Conservation (phyloP, 2,888 invertebrate genomes). For the Mechanitis mazaeus region DNA sequence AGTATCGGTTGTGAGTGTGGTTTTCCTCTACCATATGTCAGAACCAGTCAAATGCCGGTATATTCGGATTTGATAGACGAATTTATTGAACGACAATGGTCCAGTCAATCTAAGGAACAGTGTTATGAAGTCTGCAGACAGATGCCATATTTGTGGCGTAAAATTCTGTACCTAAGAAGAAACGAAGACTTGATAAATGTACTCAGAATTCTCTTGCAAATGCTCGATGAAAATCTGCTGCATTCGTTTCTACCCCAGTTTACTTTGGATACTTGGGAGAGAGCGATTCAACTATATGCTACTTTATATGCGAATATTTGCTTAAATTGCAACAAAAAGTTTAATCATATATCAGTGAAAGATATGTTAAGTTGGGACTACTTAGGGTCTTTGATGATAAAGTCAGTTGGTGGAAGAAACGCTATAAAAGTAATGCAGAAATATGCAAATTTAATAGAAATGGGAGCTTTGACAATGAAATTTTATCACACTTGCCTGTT, state of each 20-base stretch:
- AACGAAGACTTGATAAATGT: conserved; percentile 71
- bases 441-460: conserved; percentile 73
- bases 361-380: conserved; percentile 78
- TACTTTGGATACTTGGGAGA: conserved; percentile 77
- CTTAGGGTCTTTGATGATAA: conserved; percentile 76
- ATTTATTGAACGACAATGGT: conserved; percentile 73
- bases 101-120: conserved; percentile 55
- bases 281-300: conserved; percentile 71
- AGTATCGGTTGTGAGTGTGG: conserved; percentile 77
- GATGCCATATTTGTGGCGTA: conserved; percentile 80
- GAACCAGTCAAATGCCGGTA: conserved; percentile 58
- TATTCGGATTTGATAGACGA: conserved; percentile 76
- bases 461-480: conserved; percentile 76
- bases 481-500: conserved; percentile 78
- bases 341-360: conserved; percentile 61
- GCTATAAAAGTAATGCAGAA: conserved; percentile 76
- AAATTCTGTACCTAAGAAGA: conserved; percentile 69
- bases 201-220: conserved; percentile 77
- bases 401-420: conserved; percentile 76
- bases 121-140: conserved; percentile 74
- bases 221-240: conserved; percentile 74
- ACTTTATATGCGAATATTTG: conserved; percentile 77
- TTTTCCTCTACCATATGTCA: conserved; percentile 73
- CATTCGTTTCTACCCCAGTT: conserved; percentile 74
- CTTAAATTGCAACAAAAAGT: conserved; percentile 77